These are phyloP conservation scores for Empis stercorea DNA, from an alignment of 2,888 invertebrate genomes.

Conservation along the genomic window DNA sequence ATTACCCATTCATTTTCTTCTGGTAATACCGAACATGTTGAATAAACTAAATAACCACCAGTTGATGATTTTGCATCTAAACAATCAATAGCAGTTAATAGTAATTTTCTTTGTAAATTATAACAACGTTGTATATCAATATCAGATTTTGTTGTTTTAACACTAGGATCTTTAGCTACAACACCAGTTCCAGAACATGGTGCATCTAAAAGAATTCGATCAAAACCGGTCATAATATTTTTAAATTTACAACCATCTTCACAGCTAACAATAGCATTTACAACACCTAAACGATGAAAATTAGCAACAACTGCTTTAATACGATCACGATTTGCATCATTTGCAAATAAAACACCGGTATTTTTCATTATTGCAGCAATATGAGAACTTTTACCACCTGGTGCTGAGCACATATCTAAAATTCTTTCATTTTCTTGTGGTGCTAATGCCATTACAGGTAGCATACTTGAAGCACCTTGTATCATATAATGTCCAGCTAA, in stretches of 20 bases:
- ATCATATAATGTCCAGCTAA: constrained; percentile 95
- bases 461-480: constrained; percentile 90
- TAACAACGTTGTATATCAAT: constrained; percentile 83
- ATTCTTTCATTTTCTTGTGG: constrained; percentile 92
- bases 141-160: constrained; percentile 84
- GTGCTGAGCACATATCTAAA: constrained; percentile 95
- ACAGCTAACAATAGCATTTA: constrained; percentile 80
- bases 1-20: constrained; percentile 99
- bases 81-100: constrained; percentile 94
- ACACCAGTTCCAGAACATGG: constrained; percentile 99
- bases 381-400: constrained; percentile 97
- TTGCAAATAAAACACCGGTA: constrained; percentile 90
- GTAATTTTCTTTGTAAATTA: constrained; percentile 81
- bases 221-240: constrained; percentile 78
- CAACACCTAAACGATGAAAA: constrained; percentile 89
- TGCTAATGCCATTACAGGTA: constrained; percentile 96
- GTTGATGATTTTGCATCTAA: constrained; percentile 81
- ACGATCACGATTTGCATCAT: constrained; percentile 84
- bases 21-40: constrained; percentile 93
- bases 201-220: constrained; percentile 90
- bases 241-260: constrained; percentile 83
- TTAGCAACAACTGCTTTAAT: constrained; percentile 90
- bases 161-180: constrained; percentile 91
- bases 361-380: constrained; percentile 98
- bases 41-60: constrained; percentile 95